A percentile compares a stretch with the other conserved stretches of the same genome.
Conservation (phyloP, 64 coral and sea anemone species). For the Dendronephthya gigantea region DNA sequence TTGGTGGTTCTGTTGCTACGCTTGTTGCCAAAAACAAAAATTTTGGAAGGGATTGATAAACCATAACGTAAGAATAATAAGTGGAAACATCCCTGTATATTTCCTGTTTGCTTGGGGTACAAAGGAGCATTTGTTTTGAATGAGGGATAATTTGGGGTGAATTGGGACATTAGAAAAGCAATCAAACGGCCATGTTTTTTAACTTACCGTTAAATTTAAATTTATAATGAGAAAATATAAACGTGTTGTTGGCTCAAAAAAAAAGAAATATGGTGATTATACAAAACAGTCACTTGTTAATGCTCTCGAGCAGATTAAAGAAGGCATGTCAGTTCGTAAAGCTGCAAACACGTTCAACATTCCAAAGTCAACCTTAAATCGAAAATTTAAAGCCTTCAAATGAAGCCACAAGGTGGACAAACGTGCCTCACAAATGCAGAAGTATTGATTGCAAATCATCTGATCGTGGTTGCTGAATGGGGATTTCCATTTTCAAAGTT, state of each 20-base stretch:
- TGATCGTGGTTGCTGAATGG: background rate
- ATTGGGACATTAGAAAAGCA: background rate
- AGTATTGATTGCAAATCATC: background rate
- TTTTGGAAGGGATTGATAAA: background rate
- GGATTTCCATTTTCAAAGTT: conserved; percentile 5
- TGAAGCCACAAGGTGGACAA: conserved; percentile 6
- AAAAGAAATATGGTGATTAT: background rate
- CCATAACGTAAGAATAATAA: background rate
- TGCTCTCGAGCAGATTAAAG: background rate
- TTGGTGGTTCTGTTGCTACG: background rate
- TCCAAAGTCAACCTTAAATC: background rate
- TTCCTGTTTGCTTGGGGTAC: background rate
- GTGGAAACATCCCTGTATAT: background rate
- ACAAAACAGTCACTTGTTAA: background rate
- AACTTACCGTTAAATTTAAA: background rate
- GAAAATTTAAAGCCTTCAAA: background rate
- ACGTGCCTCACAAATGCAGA: background rate
- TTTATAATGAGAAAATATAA: conserved; percentile 6
- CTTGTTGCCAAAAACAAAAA: background rate
- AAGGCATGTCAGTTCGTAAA: background rate
- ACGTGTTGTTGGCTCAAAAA: background rate
- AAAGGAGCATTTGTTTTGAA: background rate
- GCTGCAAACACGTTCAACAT: background rate
- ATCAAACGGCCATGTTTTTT: background rate
- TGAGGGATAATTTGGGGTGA: background rate